A percentile compares a stretch with the other conserved stretches of the same genome.
Evolutionary conservation across 2,113 vertebrate genomes (phyloP).

Genomic region (Anthoscopus minutus): DNA sequence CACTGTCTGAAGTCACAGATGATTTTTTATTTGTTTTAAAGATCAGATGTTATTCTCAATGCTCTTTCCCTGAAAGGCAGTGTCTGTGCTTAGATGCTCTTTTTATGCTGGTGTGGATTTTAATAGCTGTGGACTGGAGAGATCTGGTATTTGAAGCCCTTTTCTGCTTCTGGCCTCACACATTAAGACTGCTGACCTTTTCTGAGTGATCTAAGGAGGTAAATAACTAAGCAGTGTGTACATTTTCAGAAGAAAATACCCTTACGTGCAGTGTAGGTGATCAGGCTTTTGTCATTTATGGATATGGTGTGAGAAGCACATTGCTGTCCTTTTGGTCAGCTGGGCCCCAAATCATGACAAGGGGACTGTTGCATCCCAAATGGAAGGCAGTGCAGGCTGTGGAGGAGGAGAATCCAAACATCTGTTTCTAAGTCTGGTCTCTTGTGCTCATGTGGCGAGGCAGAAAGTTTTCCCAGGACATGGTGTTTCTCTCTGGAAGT

Average conservation of each 20-base stretch:
- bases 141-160: conserved; percentile 14
- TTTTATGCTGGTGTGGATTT: conserved; percentile 1
- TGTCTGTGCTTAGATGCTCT: not conserved
- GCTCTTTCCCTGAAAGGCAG: not conserved
- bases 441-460: not conserved
- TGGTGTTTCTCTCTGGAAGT: not conserved
- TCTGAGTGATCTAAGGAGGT: conserved; percentile 8
- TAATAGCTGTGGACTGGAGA: conserved; percentile 22
- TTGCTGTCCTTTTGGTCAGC: not conserved
- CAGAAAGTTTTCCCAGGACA: not conserved
- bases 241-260: not conserved
- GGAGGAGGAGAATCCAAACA: not conserved
- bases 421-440: not conserved
- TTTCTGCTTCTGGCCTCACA: conserved; percentile 13
- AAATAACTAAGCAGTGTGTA: not conserved
- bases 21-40: not conserved
- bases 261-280: not conserved
- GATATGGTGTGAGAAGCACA: not conserved
- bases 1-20: not conserved
- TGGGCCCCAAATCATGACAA: not conserved
- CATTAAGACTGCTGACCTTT: conserved; percentile 20
- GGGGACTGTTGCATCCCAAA: not conserved
- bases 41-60: not conserved
- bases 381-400: not conserved
- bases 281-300: not conserved